These are phyloP conservation scores for Daptonema setosum DNA, from an alignment of 2,888 invertebrate genomes.

Conservation along the genomic window DNA sequence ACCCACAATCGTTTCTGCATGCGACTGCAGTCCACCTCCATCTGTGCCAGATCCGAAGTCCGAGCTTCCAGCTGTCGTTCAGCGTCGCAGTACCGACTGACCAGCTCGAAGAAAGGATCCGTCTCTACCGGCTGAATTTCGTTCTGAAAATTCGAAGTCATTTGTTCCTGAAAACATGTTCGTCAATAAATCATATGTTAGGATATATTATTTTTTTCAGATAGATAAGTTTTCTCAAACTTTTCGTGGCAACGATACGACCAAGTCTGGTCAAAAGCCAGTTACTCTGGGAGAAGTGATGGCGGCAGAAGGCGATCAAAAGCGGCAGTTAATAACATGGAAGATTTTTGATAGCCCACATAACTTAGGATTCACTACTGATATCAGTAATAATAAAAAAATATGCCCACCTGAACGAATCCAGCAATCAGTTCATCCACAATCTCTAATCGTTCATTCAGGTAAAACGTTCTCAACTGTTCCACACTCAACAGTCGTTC, in stretches of 20 bases:
- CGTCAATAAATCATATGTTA: no score
- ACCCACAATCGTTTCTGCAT: not conserved
- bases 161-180: not conserved
- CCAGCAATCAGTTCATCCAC: conserved; percentile 20
- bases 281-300: no score
- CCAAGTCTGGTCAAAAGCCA: not conserved
- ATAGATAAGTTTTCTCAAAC: not conserved
- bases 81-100: not conserved
- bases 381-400: no score
- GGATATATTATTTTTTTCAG: no score
- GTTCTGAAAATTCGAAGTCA: not conserved
- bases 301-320: no score
- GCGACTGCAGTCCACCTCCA: not conserved
- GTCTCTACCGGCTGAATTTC: not conserved
- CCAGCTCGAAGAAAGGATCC: conserved; percentile 1
- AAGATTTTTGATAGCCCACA: no score
- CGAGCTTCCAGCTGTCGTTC: not conserved
- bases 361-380: no score
- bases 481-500: conserved; percentile 17
- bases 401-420: conserved; percentile 13
- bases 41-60: not conserved
- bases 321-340: no score
- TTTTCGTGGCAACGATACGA: not conserved
- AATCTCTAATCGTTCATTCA: conserved; percentile 19
- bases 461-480: conserved; percentile 19